Conservation (phyloP, 2,113 vertebrate genomes). For the Mixornis gularis region DNA sequence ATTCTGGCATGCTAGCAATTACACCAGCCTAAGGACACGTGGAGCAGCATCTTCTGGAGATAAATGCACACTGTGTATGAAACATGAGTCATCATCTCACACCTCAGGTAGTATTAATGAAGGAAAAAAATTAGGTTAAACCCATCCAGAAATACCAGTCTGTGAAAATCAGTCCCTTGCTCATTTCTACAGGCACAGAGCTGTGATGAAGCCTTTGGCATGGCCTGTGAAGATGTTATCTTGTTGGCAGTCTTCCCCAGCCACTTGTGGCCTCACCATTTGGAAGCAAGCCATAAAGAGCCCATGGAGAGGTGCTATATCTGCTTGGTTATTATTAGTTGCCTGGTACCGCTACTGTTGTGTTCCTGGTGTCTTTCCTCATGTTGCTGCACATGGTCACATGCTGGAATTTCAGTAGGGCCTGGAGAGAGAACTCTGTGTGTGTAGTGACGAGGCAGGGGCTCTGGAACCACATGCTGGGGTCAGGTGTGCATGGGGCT, state of each 20-base stretch:
- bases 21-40: neutral
- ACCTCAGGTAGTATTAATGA: neutral
- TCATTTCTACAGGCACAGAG: neutral
- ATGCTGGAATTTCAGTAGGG: neutral
- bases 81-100: neutral
- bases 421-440: accelerated
- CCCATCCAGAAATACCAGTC: neutral
- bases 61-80: neutral
- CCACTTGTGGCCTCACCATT: neutral
- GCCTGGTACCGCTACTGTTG: neutral
- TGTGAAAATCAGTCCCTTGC: neutral
- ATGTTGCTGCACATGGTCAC: neutral
- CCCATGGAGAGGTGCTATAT: neutral
- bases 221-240: neutral
- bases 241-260: neutral
- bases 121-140: neutral
- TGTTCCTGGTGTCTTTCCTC: neutral
- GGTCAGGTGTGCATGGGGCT: neutral
- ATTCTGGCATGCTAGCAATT: neutral
- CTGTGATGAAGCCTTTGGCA: neutral
- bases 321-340: neutral
- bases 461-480: accelerated
- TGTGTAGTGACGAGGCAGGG: neutral
- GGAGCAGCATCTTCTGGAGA: neutral
- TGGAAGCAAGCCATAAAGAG: neutral